Base-by-base conservation (phyloP, 2,888 invertebrate species). In the Caradrina kadenii region DNA sequence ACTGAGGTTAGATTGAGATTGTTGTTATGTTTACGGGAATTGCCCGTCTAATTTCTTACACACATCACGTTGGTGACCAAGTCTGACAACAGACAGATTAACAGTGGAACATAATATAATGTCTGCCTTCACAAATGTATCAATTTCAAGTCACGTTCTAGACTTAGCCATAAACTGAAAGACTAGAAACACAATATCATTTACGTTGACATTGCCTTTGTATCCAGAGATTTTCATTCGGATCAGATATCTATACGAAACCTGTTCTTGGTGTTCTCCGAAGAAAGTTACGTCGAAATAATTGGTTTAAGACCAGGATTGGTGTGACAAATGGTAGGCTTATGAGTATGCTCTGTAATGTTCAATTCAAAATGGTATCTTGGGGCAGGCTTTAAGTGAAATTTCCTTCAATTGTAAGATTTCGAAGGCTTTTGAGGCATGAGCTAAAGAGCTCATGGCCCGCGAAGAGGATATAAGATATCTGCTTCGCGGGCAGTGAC, bases 271-370 rank as follows among this genome's bases (percentile, higher is more conserved):
- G 53, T 49, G 50, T 45, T 69, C 59, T 50, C 21, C 39, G 55
- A 72, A 80, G 81, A 82, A 79, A 84, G 79, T 69, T 65, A 59
- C 64, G 35, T 63, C 65, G 58, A 69, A 65, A 69, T 42, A 55
- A 56, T 80, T 69, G 62, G 19, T 64, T 4, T 42, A 15, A 15
- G 15, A 50, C 26, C 31, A 17, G 49, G n/a, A 49, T 22, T 64
- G 52, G 19, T n/a, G 35, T 48, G 64, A 80, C 0, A 21, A 49
- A 64, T 68, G 11, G 21, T 15, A 17, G 48, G 21, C 5, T 79
- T 63, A 50, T 31, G 15, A 58, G 15, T 70, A 13, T 42, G 58
- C 26, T 45, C 42, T 0, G 31, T 55, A 54, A 49, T 26, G 13
- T 17, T 53, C 19, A 17, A 31, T 61, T 53, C n/a, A 39, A 66